Evolutionary conservation across 2,113 vertebrate genomes (phyloP), one percentile per base, ranked within the genome.

Genomic region (Podiceps cristatus): DNA sequence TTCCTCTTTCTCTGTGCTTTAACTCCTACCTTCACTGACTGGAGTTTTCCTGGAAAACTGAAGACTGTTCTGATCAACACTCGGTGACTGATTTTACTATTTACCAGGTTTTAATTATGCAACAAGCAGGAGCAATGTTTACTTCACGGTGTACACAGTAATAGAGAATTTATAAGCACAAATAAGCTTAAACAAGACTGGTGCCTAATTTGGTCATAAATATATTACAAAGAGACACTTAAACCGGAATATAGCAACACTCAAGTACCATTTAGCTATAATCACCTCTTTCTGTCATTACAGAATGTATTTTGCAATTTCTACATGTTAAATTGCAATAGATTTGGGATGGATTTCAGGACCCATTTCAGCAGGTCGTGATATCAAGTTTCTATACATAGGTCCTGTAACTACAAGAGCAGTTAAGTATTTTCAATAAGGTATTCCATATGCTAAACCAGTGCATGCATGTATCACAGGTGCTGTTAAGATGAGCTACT

Each of bases 1-100:
- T 95, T 95, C 91, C 84, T 66, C 89, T 96, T 96, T 93, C 58
- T 58, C 91, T 86, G 74, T 79, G n/a, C 62, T 82, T 89, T 72
- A 96, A 95, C 33, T 82, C 84, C 50, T 94, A 85, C 94, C 63
- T 93, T 93, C 85, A 86, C 15, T 7, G 15, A 76, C 29, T 55
- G 13, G 14, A 78, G 56, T 28, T 66, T 85, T 94, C 81, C 69
- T 83, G 71, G 89, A 96, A 96, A 90, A 82, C 1, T 19, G 42
- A 93, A 72, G 78, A 67, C 69, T 82, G 45, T 83, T 90, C 87
- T 40, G 23, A 92, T 71, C 76, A 90, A 62, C 58, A 35, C 64
- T n/a, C 18, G 50, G 45, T 66, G 37, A 66, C 59, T 94, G 90
- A n/a, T 53, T 93, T 87, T 85, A 73, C 33, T 83, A 44, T 80